phyloP scores from a whole-genome alignment of 2,888 invertebrate genomes.

The Sylvicola fuscatus region DNA sequence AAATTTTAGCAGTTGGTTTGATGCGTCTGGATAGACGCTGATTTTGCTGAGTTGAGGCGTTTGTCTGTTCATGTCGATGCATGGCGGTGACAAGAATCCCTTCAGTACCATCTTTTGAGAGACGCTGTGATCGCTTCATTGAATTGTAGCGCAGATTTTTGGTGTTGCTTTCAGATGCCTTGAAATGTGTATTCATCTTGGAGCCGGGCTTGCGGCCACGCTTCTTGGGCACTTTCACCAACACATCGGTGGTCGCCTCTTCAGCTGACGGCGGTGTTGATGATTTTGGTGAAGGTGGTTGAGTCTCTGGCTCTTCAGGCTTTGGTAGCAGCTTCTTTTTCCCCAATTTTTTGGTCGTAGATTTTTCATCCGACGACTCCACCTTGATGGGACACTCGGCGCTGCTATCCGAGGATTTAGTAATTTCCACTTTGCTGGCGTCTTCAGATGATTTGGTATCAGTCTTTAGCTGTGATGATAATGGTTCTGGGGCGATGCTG shows the following conservation, averaged over 20 bases:
- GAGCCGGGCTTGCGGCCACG: slow-evolving; percentile 19
- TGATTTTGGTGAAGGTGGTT: not conserved
- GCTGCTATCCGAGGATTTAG: not conserved
- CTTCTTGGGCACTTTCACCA: slow-evolving; percentile 15
- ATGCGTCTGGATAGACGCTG: slow-evolving; percentile 34
- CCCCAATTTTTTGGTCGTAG: slow-evolving; percentile 2
- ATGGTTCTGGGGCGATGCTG: not conserved
- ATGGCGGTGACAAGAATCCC: slow-evolving; percentile 49
- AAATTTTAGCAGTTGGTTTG: slow-evolving; percentile 43
- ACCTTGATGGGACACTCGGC: too few relatives aligned
- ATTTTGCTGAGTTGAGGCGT: slow-evolving; percentile 15
- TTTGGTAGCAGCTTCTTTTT: slow-evolving; percentile 1
- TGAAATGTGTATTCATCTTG: slow-evolving; percentile 9
- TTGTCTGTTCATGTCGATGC: slow-evolving; percentile 49
- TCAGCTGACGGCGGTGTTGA: not conserved
- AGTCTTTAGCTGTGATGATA: not conserved
- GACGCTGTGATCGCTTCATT: slow-evolving; percentile 37
- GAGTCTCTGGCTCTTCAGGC: not conserved
- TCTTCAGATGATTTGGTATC: not conserved
- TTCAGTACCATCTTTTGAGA: slow-evolving; percentile 35
- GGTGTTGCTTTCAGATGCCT: not conserved
- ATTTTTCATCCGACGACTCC: not conserved
- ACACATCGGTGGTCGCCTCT: not conserved
- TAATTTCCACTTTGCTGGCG: not conserved
- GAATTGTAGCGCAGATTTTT: not conserved